These are phyloP conservation scores for Cylloceria caligata DNA, from an alignment of 2,888 invertebrate genomes.

Conservation along the genomic window DNA sequence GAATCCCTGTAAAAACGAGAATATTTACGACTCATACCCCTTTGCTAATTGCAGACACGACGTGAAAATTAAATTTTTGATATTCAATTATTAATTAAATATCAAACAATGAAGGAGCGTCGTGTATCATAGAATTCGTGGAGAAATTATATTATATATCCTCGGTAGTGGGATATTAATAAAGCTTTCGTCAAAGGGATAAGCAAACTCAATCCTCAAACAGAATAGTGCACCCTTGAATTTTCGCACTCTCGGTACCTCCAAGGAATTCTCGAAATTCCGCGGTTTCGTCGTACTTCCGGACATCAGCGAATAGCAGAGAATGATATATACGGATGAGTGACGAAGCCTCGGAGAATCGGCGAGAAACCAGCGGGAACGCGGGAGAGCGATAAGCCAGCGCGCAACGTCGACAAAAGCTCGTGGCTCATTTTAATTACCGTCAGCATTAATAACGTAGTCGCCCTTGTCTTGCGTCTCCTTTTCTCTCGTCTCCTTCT, in stretches of 20 bases:
- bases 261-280: slow-evolving; percentile 53
- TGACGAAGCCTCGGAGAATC: slow-evolving; percentile 35
- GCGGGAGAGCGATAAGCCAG: slow-evolving; percentile 46
- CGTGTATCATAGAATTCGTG: slow-evolving; percentile 17
- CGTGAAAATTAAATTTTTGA: background rate
- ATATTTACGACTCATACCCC: background rate
- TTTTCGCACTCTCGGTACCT: slow-evolving; percentile 38
- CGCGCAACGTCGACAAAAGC: slow-evolving; percentile 62
- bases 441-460: slow-evolving; percentile 60
- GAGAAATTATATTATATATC: slow-evolving; percentile 22
- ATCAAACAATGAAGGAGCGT: background rate
- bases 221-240: slow-evolving; percentile 35
- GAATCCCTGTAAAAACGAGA: background rate
- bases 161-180: slow-evolving; percentile 9
- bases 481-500: background rate
- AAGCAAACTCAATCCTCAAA: slow-evolving; percentile 30
- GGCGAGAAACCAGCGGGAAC: slow-evolving; percentile 34
- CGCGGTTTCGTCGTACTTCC: background rate
- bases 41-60: background rate
- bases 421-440: slow-evolving; percentile 67
- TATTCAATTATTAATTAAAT: background rate
- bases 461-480: slow-evolving; percentile 31
- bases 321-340: background rate
- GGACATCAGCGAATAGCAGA: no score
- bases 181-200: slow-evolving; percentile 35